Percentiles rank a stretch among this genome's conserved stretches.
phyloP scores from a whole-genome alignment of 2,113 vertebrate genomes.

The Ellobius talpinus region DNA sequence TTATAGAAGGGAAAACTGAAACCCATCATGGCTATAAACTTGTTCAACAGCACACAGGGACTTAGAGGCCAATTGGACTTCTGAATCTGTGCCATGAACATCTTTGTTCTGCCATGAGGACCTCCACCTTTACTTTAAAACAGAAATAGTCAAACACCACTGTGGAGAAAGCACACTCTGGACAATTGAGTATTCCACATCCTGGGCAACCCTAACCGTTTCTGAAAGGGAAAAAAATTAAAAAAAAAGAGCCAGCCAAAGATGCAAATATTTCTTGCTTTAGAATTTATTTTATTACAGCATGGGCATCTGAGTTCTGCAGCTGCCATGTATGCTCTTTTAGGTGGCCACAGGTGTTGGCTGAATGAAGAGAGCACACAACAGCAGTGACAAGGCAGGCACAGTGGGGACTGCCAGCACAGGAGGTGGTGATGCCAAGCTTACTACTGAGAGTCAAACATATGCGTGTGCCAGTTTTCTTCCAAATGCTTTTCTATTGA shows the following conservation, averaged over 20 bases:
- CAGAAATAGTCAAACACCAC: background rate
- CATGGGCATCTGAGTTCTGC: slow-evolving; percentile 86
- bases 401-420: slow-evolving; percentile 86
- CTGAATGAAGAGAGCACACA: slow-evolving; percentile 79
- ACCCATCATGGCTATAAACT: background rate
- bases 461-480: slow-evolving; percentile 83
- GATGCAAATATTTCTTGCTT: slow-evolving; percentile 86
- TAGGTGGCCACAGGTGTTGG: slow-evolving; percentile 89
- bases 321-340: slow-evolving; percentile 87
- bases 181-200: slow-evolving; percentile 29
- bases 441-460: slow-evolving; percentile 87
- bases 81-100: background rate
- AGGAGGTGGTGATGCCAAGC: slow-evolving; percentile 84
- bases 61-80: background rate
- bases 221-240: slow-evolving; percentile 80
- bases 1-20: slow-evolving; percentile 30
- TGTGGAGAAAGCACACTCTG: background rate
- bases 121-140: slow-evolving; percentile 13
- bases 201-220: slow-evolving; percentile 61
- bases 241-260: slow-evolving; percentile 79
- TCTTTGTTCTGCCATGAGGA: background rate
- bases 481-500: slow-evolving; percentile 86
- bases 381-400: slow-evolving; percentile 85
- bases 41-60: background rate
- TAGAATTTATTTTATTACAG: slow-evolving; percentile 83